phyloP scores from a whole-genome alignment of 2,113 vertebrate genomes.

The Elaphurus davidianus region DNA sequence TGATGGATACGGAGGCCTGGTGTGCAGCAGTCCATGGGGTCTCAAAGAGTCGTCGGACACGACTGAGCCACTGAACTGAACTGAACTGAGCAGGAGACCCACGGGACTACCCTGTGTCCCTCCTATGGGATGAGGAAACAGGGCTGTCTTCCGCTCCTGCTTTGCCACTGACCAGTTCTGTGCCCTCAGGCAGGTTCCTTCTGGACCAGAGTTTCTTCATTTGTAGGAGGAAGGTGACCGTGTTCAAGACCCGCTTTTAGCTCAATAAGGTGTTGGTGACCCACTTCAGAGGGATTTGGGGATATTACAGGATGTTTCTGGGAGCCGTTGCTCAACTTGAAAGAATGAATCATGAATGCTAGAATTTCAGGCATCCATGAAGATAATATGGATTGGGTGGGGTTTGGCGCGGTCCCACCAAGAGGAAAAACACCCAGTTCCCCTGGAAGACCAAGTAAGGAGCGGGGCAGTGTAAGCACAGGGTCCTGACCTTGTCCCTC shows the following conservation, averaged over 20 bases:
- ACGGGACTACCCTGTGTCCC: rapidly evolving
- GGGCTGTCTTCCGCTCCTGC: background rate
- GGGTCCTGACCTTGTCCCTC: background rate
- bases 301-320: background rate
- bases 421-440: background rate
- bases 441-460: background rate
- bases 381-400: background rate
- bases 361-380: conserved; percentile 25
- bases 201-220: background rate
- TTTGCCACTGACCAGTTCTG: background rate
- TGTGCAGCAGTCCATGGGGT: background rate
- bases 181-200: background rate
- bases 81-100: background rate
- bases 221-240: background rate
- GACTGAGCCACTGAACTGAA: background rate
- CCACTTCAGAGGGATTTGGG: background rate
- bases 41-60: background rate
- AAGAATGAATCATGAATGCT: background rate
- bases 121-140: no score
- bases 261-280: background rate
- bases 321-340: background rate
- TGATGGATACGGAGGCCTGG: background rate
- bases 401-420: background rate
- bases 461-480: background rate
- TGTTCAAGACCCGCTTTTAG: background rate